Base-by-base conservation (phyloP, 1,140 invertebrate genomes). In the Bombus pascuorum region DNA sequence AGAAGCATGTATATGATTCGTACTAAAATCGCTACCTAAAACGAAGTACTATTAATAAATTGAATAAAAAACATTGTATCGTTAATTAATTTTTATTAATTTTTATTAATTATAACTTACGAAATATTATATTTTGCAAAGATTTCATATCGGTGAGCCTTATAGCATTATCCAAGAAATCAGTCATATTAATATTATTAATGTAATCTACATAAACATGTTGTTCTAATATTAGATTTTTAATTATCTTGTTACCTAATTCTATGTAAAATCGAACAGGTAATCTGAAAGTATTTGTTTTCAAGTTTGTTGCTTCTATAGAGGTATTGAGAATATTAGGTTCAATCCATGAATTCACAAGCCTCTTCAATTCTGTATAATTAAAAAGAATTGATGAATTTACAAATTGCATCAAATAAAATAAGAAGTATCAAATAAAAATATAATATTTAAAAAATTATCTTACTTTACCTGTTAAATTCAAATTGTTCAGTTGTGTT, bases 41-140 rank as follows among this genome's bases (percentile, higher is more conserved):
- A 37, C 2, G 8, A 3, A 34, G 10, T 57, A 39, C 18, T 34
- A 73, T 34, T 42, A 53, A 76, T 76, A 53, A 18, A 34, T 44
- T 70, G 8, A 37, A 66, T 39, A 73, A 42, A 25, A 73, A 73
- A 25, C 10, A 3, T 28, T n/a, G 70, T 34, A 53, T 22, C 5
- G 6, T 53, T 8, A 53, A 53, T 53, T 53, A 18, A 22, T 22
- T 53, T 53, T 53, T 18, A 47, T 18, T 47, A 47, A 18, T 47
- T 47, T 78, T 10, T 37, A 18, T 53, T 22, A 65, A 42, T 15
- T 10, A 18, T 59, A 18, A 76, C 70, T 90, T 73, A 92, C 92
- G 62, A 70, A 94, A 94, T 39, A 81, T 90, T 83, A 93, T 78
- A 12, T 90, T 86, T 28, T 82, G 90, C 32, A 93, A 73, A 22